Percentiles rank a stretch among this genome's conserved stretches.
phyloP scores from a whole-genome alignment of 92 coral and sea anemone genomes.

The Phymanthus crucifer region DNA sequence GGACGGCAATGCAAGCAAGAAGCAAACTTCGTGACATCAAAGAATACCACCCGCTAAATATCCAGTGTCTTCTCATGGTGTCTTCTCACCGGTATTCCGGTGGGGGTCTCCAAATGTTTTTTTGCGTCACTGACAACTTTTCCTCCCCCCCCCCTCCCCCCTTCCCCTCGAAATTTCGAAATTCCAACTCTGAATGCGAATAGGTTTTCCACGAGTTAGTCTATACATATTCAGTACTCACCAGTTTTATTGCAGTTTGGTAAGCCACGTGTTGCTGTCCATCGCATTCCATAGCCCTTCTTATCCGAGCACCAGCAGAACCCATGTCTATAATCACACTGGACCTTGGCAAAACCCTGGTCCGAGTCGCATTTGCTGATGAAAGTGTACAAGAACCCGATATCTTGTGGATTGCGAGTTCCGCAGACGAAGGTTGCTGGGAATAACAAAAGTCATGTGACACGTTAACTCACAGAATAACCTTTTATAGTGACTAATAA shows the following conservation, averaged over 20 bases:
- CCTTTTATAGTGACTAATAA: neutral
- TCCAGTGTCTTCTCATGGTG: too few species aligned
- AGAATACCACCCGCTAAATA: too few species aligned
- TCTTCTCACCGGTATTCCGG: too few species aligned
- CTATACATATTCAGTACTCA: constrained; percentile 9
- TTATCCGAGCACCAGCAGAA: constrained; percentile 87
- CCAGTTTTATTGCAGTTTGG: constrained; percentile 64
- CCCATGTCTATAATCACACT: constrained; percentile 83
- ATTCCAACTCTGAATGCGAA: too few species aligned
- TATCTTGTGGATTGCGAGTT: constrained; percentile 36
- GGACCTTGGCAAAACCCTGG: constrained; percentile 49
- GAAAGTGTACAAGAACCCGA: constrained; percentile 54
- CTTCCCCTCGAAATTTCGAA: too few species aligned
- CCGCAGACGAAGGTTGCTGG: neutral
- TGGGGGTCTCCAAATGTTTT: too few species aligned
- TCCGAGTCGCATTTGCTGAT: constrained; percentile 52
- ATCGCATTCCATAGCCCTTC: constrained; percentile 65
- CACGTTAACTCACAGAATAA: neutral
- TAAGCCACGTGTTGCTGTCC: constrained; percentile 57
- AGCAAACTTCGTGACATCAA: too few species aligned
- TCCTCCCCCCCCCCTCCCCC: too few species aligned
- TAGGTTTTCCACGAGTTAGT: neutral
- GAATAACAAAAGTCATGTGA: too few species aligned
- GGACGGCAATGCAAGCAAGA: too few species aligned
- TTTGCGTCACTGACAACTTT: too few species aligned